Evolutionary conservation across 2,113 vertebrate genomes (phyloP).

Genomic region (Pristiophorus japonicus): DNA sequence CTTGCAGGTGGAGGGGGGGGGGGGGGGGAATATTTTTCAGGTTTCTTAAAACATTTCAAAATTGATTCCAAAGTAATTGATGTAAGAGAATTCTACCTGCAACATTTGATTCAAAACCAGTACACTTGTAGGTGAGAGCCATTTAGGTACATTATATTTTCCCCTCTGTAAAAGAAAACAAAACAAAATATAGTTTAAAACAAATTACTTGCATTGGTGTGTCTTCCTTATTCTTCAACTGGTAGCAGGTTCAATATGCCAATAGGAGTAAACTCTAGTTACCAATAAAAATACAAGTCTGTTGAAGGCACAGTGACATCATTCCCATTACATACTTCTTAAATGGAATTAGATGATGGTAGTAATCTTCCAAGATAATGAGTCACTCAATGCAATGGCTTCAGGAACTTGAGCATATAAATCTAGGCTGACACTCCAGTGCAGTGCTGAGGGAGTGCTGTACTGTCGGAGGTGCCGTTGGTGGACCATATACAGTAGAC

Average conservation of each 20-base stretch:
- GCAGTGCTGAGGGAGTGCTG: too few relatives aligned
- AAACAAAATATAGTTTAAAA: constrained; percentile 9
- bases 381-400: too few relatives aligned
- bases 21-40: background rate
- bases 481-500: too few relatives aligned
- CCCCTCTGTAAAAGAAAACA: constrained; percentile 65
- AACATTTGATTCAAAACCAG: constrained; percentile 87
- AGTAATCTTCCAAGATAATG: too few relatives aligned
- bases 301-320: background rate
- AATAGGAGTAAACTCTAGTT: background rate
- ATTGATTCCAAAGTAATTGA: background rate
- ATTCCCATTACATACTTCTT: background rate
- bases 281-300: too few relatives aligned
- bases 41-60: background rate
- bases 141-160: constrained; percentile 74
- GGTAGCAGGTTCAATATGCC: background rate
- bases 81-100: constrained; percentile 68
- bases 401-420: too few relatives aligned
- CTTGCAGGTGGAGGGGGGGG: too few relatives aligned
- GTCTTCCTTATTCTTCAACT: background rate
- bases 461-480: too few relatives aligned
- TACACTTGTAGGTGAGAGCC: constrained; percentile 75
- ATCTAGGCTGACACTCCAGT: too few relatives aligned
- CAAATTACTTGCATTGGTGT: background rate
- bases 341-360: too few relatives aligned